Conservation (phyloP, 2,797 vertebrate genomes). For the Argyrosomus regius region DNA sequence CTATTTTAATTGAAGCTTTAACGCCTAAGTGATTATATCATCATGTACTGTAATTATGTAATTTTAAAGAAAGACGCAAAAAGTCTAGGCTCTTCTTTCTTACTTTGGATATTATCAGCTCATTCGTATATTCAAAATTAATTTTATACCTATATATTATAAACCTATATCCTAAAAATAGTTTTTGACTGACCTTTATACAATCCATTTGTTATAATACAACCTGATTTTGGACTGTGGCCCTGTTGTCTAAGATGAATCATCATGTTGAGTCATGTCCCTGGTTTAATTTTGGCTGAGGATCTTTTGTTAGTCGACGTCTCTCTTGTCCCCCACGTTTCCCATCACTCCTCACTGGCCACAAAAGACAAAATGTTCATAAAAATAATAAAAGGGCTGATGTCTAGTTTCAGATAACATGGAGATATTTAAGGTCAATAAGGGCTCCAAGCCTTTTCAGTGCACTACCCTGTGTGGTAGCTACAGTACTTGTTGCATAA, state of each 20-base stretch:
- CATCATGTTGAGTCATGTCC: not conserved
- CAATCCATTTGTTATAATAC: not conserved
- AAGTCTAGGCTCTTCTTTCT: too few relatives aligned
- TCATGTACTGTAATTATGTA: not conserved
- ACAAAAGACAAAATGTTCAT: not conserved
- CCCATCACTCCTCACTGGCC: not conserved
- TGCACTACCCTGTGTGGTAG: not conserved
- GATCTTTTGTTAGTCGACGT: not conserved
- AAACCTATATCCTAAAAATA: too few relatives aligned
- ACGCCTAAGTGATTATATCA: not conserved
- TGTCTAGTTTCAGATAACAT: not conserved
- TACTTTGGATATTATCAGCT: too few relatives aligned
- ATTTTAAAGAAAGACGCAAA: not conserved
- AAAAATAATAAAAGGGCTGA: not conserved
- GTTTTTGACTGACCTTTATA: not conserved
- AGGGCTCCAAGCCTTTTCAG: not conserved
- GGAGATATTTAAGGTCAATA: not conserved
- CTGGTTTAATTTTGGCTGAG: not conserved
- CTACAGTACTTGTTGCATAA: not conserved
- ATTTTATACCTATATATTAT: too few relatives aligned
- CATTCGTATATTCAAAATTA: too few relatives aligned
- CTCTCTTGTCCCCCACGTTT: not conserved
- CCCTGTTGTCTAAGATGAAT: not conserved
- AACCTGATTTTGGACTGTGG: not conserved
- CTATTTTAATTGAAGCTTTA: not conserved